phyloP scores from a whole-genome alignment of 2,888 invertebrate species.

The Apamea monoglypha region DNA sequence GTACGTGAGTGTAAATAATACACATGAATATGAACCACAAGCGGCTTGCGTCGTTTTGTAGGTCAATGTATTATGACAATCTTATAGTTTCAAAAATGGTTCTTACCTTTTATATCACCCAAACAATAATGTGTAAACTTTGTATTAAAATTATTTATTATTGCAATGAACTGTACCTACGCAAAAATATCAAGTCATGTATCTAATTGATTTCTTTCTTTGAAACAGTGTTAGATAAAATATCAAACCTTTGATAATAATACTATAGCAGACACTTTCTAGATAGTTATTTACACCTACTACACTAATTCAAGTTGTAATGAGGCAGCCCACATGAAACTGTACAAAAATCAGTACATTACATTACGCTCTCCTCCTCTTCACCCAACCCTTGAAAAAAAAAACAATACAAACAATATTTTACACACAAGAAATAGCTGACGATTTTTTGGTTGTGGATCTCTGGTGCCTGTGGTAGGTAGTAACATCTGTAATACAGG shows the following conservation, averaged over 20 bases:
- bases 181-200: not conserved
- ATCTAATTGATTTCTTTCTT: not conserved
- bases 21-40: not conserved
- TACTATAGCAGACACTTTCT: not conserved
- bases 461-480: too few species aligned
- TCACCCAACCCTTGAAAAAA: not conserved
- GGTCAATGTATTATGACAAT: not conserved
- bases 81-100: not conserved
- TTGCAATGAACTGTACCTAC: not conserved
- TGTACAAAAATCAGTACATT: slow-evolving; percentile 18
- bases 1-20: not conserved
- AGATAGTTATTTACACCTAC: not conserved
- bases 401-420: too few species aligned
- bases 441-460: too few species aligned
- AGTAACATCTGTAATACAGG: too few species aligned
- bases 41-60: not conserved
- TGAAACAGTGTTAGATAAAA: not conserved
- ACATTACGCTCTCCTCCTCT: not conserved
- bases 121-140: not conserved
- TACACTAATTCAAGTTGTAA: slow-evolving; percentile 4
- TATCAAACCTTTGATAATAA: not conserved
- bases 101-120: not conserved
- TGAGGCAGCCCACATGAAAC: slow-evolving; percentile 10
- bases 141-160: not conserved
- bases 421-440: too few species aligned